phyloP scores from a whole-genome alignment of 1,140 invertebrate species.

The Archivesica marissinica region DNA sequence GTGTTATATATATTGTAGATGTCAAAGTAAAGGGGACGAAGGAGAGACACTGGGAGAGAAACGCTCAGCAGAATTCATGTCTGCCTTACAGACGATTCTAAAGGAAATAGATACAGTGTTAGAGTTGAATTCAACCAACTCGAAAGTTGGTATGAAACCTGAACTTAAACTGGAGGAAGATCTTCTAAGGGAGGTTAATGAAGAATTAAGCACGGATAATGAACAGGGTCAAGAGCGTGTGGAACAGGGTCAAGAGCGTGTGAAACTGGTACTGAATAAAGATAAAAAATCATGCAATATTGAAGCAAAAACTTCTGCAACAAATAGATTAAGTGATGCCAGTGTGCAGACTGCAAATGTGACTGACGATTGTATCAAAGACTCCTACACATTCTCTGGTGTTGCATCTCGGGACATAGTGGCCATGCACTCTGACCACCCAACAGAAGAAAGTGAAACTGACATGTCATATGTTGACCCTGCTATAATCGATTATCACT shows the following conservation, averaged over 20 bases:
- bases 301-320: no score
- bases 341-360: slow-evolving; percentile 12
- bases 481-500: slow-evolving; percentile 8
- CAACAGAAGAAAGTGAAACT: not conserved
- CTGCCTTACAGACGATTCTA: slow-evolving; percentile 17
- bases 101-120: slow-evolving; percentile 24
- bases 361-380: not conserved
- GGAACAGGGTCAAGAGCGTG: not conserved
- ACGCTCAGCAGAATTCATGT: slow-evolving; percentile 10
- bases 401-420: no score
- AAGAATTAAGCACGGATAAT: not conserved
- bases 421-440: no score
- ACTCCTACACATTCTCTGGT: not conserved
- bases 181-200: not conserved
- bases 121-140: not conserved
- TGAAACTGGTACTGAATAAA: no score
- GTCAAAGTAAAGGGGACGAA: not conserved
- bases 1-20: slow-evolving; percentile 13
- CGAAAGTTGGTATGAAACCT: not conserved
- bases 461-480: not conserved
- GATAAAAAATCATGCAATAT: no score
- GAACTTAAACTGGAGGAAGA: not conserved
- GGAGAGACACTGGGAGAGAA: slow-evolving; percentile 1
- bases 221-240: not conserved
- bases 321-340: slow-evolving; percentile 9